Base-by-base conservation (phyloP, 2,113 vertebrate species). In the Daboia siamensis region DNA sequence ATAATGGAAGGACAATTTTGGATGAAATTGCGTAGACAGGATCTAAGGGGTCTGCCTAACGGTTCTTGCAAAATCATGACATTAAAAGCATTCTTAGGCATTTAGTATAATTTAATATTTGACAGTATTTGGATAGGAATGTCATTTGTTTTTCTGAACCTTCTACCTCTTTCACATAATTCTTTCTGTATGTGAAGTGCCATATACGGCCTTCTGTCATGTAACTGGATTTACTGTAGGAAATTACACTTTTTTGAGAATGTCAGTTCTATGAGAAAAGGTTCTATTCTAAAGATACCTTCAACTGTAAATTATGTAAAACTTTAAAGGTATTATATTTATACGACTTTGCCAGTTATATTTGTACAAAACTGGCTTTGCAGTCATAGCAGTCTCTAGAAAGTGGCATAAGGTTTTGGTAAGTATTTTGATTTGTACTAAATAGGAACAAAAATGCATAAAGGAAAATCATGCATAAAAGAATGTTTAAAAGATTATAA, bases 131-230 rank as follows among this genome's bases (percentile, higher is more conserved):
- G 91, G 59, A 74, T 69, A 80, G 96, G 91, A 96, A 87, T 90
- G 95, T 93, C 89, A 93, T 1, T 0, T 26, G 91, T 95, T 93
- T 95, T 96, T 96, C 96, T 95, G 90, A 95, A 94, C 94, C 91
- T 95, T 95, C 96, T 97, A 96, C 97, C 96, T 97, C 96, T 96
- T 96, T 92, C 89, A 24, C 88, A 74, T 93, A 21, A 95, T 96
- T 96, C 86, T 87, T 95, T 97, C 94, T 93, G 80, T 93, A 95
- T 94, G 54, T 93, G 91, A 84, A 87, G 80, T 93, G 87, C 89
- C 93, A 91, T 69, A 93, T 93, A 84, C 92, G 95, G 93, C 90
- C 91, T 95, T 94, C 74, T 17, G 94, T 95, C 94, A 90, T 95
- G 95, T 96, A 95, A 95, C 95, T 48, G 80, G 59, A 56, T 52